phyloP scores from a whole-genome alignment of 1,140 invertebrate genomes.

The Drosophila kikkawai region DNA sequence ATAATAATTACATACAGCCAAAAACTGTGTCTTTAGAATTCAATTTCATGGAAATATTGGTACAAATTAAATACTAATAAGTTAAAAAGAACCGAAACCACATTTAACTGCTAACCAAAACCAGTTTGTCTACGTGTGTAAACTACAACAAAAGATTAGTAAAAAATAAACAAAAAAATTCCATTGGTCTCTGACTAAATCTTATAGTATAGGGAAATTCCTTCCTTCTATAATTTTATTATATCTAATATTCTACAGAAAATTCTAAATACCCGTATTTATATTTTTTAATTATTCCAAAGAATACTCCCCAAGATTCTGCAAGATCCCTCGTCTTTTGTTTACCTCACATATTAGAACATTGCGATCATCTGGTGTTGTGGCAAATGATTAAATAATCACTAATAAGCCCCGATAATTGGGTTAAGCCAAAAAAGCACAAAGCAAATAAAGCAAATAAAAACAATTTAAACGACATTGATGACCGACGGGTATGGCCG shows the following conservation, averaged over 20 bases:
- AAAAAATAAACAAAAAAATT: conserved; percentile 4
- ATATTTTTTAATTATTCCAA: not conserved
- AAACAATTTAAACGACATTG: conserved; percentile 36
- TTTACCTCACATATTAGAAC: conserved; percentile 67
- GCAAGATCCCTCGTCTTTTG: conserved; percentile 40
- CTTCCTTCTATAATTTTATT: too few relatives aligned
- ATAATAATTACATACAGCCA: too few relatives aligned
- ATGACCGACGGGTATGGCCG: conserved; percentile 25
- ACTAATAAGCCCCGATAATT: conserved; percentile 78
- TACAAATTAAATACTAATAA: conserved; percentile 17
- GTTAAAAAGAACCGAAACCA: conserved; percentile 32
- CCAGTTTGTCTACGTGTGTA: not conserved
- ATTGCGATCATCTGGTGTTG: conserved; percentile 41
- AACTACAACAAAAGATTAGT: not conserved
- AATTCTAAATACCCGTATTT: not conserved
- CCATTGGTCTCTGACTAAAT: not conserved
- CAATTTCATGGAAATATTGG: conserved; percentile 10
- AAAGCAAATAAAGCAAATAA: conserved; percentile 36
- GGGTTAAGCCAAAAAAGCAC: conserved; percentile 62
- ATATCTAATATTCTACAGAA: too few relatives aligned
- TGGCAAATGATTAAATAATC: conserved; percentile 75
- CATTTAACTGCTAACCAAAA: conserved; percentile 19
- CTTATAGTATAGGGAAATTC: not conserved
- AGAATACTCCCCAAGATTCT: conserved; percentile 18
- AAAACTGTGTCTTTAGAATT: not conserved